Evolutionary conservation across 2,113 vertebrate species (phyloP), one percentile per base, ranked within the genome.

Genomic region (Stictonetta naevosa): DNA sequence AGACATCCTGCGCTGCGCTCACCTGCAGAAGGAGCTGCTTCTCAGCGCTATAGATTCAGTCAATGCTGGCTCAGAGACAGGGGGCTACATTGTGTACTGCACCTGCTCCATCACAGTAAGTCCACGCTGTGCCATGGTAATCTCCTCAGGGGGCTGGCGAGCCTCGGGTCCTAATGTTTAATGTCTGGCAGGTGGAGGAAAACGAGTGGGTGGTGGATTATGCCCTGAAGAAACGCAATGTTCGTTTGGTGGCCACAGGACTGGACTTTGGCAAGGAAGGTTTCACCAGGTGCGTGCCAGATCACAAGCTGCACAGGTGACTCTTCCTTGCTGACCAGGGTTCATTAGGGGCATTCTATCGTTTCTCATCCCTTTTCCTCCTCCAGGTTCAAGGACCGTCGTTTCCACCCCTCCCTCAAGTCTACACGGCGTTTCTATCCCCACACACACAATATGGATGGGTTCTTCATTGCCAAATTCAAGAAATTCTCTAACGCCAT

Each of bases 201-300:
- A 99, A 99, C 0, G 99, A 99, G 95, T 99, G 99, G 98, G 99
- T 99, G 87, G 99, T 99, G 74, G 99, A 99, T 96, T 99, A 99
- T 1, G 99, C 99, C 60, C 97, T 99, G 95, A 99, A 99, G 96
- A 99, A 99, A 93, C 98, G 99, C 91, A 99, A 99, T 0, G 99
- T 99, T 63, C 99, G 99, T 53, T 97, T 99, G 91, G 99, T 99
- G 94, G 97, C 99, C 60, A 99, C 99, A 1, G 99, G 99, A 74
- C 98, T 99, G 23, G 99, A 99, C 95, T 99, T 99, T 6, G 99
- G 99, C 93, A 99, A 98, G 86, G 99, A 99, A 81, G 99, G 99
- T 44, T 99, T 99, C 90, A 99, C 98, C 63, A 99, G 98, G 99
- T 99, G 36, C 0, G 93, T 92, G 63, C 20, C 28, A 2, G 71